Percentiles rank a stretch among this genome's conserved stretches.
These are phyloP conservation scores for Sinohyriopsis cumingii DNA, from an alignment of 2,888 invertebrate genomes.

Conservation along the genomic window DNA sequence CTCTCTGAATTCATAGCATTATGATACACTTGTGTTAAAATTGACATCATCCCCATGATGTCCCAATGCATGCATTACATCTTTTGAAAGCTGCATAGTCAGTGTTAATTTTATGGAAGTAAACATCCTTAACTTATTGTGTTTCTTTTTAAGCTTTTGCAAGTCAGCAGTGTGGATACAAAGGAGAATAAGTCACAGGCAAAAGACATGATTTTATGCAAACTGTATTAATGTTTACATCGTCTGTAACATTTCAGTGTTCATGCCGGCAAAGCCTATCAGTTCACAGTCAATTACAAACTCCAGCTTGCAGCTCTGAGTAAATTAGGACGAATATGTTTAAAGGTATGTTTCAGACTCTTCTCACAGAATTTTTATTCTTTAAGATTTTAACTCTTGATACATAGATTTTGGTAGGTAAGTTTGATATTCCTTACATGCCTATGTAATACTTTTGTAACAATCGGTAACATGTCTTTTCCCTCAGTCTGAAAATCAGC, in stretches of 20 bases:
- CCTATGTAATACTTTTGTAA: no score
- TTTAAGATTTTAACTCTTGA: background rate
- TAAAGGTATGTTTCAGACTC: constrained; percentile 36
- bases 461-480: no score
- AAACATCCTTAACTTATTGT: background rate
- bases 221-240: background rate
- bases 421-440: no score
- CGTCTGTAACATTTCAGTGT: constrained; percentile 36
- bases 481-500: no score
- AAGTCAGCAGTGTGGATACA: no score
- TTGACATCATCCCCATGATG: background rate
- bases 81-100: background rate
- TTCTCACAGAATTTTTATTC: background rate
- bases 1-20: no score
- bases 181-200: no score
- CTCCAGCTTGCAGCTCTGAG: constrained; percentile 55
- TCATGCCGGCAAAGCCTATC: constrained; percentile 50
- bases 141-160: no score
- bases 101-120: background rate
- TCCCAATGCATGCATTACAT: background rate
- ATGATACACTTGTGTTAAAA: no score
- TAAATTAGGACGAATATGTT: constrained; percentile 48
- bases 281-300: constrained; percentile 59
- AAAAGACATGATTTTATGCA: no score
- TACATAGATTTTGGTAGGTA: no score